Evolutionary conservation across 2,113 vertebrate genomes (phyloP), one percentile per base, ranked within the genome.

Genomic region (Gulo gulo): DNA sequence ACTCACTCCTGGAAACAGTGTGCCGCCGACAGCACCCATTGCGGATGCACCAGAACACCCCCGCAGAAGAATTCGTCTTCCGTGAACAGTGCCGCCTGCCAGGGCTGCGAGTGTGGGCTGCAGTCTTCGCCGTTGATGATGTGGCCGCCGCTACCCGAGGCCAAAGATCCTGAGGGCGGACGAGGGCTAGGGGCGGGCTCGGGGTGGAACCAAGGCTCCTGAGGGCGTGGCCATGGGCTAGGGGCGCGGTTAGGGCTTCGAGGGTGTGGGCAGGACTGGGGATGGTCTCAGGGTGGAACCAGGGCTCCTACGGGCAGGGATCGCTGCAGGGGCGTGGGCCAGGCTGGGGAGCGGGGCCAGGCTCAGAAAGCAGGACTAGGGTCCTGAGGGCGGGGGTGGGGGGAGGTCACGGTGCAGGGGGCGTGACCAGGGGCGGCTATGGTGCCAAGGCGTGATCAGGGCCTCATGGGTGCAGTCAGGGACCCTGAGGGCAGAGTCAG

Each of bases 1-100:
- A 95, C 97, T 96, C 94, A 98, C 97, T 80, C 42, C n/a, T 84
- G 92, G 50, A 88, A n/a, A 24, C 97, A 97, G 74, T 97, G 96
- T 1, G 97, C 94, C 1, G 95, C 95, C 0, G 96, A 98, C 88
- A 97, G 97, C 85, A 97, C 96, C 94, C 97, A 97, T 8, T 90
- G 97, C 2, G 88, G 97, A 20, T 95, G 97, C 81, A 96, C 97
- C 80, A 91, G 89, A 55, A 96, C 95, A 1, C 96, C 97, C 4
- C 94, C 91, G 92, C 96, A 98, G 97, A 96, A 89, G 13, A 96
- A 83, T 3, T 87, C 57, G 24, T 94, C 9, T 15, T 91, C 97
- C 14, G 73, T 4, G 80, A 97, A 74, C 55, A 98, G 94, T 0
- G 96, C 96, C 5, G 76, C 96, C 95, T 98, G 97, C 97, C 97